phyloP scores from a whole-genome alignment of 2,888 invertebrate genomes.

The Leptinotarsa haldemani region DNA sequence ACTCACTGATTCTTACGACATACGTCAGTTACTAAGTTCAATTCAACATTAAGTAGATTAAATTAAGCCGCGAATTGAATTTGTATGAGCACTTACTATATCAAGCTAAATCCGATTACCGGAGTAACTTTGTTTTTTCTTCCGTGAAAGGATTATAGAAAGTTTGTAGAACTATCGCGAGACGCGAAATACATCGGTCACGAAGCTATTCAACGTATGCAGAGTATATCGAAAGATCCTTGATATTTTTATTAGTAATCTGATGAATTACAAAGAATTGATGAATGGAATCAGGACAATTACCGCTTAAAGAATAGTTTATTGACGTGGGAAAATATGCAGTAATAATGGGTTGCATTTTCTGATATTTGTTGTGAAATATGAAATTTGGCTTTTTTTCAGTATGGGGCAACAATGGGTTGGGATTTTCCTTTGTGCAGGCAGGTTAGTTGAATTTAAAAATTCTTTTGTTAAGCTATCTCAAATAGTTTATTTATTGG shows the following conservation, averaged over 20 bases:
- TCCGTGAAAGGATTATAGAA: constrained; percentile 13
- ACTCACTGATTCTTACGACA: not conserved
- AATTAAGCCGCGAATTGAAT: constrained; percentile 5
- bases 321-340: constrained; percentile 1
- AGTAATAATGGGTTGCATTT: not conserved
- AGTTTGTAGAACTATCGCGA: not conserved
- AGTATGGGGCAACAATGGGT: not conserved
- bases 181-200: not conserved
- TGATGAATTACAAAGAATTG: not conserved
- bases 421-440: not conserved
- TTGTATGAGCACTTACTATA: constrained; percentile 17
- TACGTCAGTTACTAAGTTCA: not conserved
- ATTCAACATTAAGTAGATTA: constrained; percentile 15
- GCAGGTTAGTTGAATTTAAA: too few relatives aligned
- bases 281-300: not conserved
- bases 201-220: too few relatives aligned
- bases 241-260: not conserved
- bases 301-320: not conserved
- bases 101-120: constrained; percentile 16
- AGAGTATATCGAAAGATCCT: too few relatives aligned
- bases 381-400: not conserved
- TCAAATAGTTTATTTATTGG: too few relatives aligned
- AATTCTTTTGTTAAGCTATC: too few relatives aligned
- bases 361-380: not conserved
- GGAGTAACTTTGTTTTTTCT: constrained; percentile 8